Percentiles rank a stretch among this genome's conserved stretches.
phyloP scores from a whole-genome alignment of 2,113 vertebrate genomes.

The Alouatta palliata region DNA sequence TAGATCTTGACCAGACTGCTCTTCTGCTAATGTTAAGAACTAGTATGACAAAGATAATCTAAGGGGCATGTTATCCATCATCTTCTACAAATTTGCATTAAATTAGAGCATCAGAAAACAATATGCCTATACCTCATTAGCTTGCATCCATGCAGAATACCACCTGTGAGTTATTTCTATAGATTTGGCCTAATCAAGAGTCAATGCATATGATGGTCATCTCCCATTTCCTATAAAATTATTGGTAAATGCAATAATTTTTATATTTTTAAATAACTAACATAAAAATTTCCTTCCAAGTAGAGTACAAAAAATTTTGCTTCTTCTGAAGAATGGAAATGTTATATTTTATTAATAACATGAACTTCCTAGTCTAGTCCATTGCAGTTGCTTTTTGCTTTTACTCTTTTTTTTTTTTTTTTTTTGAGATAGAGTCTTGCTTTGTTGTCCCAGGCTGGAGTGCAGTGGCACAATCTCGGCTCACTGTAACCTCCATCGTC shows the following conservation, averaged over 20 bases:
- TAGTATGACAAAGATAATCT: not conserved
- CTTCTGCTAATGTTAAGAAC: not conserved
- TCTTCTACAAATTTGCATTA: not conserved
- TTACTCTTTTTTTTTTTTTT: not conserved
- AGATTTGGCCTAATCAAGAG: not conserved
- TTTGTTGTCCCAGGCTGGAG: too few species aligned
- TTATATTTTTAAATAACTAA: not conserved
- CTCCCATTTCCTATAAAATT: not conserved
- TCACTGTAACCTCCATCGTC: too few species aligned
- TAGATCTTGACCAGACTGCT: not conserved
- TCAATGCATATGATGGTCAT: not conserved
- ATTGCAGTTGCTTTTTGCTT: not conserved
- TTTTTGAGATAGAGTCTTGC: too few species aligned
- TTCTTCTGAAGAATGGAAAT: constrained; percentile 5
- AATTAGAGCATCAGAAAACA: not conserved
- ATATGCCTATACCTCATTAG: not conserved
- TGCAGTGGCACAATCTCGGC: too few species aligned
- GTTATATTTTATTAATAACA: not conserved
- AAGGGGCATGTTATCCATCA: not conserved
- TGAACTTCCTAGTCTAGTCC: not conserved
- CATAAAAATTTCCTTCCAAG: not conserved
- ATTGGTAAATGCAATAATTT: not conserved
- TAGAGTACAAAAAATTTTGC: not conserved
- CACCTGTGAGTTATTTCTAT: not conserved
- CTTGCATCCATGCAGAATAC: not conserved